A percentile compares a stretch with the other conserved stretches of the same genome.
Conservation (phyloP, 2,113 vertebrate genomes). For the Amazona vittata region DNA sequence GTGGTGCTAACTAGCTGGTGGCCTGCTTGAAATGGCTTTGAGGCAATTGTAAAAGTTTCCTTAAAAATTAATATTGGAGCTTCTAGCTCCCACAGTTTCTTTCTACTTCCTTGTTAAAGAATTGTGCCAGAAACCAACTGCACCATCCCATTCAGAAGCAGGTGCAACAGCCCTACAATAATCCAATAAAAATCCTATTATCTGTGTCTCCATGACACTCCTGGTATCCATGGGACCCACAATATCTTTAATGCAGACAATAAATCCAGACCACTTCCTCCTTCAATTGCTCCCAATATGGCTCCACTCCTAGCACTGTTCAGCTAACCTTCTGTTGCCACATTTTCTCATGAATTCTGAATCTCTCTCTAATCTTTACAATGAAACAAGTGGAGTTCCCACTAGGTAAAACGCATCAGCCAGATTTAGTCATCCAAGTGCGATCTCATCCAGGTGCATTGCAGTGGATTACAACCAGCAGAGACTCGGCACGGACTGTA, state of each 20-base stretch:
- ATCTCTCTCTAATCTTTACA: slow-evolving; percentile 65
- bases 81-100: slow-evolving; percentile 34
- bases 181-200: slow-evolving; percentile 82
- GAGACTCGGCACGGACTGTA: not conserved
- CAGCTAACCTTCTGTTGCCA: slow-evolving; percentile 70
- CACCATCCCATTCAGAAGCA: slow-evolving; percentile 68
- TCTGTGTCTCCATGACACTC: slow-evolving; percentile 73
- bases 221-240: slow-evolving; percentile 75
- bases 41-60: not conserved
- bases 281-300: slow-evolving; percentile 74
- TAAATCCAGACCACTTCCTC: slow-evolving; percentile 79
- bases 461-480: slow-evolving; percentile 39
- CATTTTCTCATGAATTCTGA: slow-evolving; percentile 72
- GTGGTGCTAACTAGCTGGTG: not conserved
- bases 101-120: slow-evolving; percentile 36
- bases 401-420: slow-evolving; percentile 62
- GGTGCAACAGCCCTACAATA: slow-evolving; percentile 74
- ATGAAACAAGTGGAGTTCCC: slow-evolving; percentile 25
- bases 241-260: slow-evolving; percentile 78
- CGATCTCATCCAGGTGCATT: slow-evolving; percentile 48
- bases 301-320: slow-evolving; percentile 59
- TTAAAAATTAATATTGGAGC: not conserved
- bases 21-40: not conserved
- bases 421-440: slow-evolving; percentile 12
- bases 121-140: slow-evolving; percentile 48